Conservation (phyloP, 92 coral and sea anemone species). For the Pocillopora meandrina region DNA sequence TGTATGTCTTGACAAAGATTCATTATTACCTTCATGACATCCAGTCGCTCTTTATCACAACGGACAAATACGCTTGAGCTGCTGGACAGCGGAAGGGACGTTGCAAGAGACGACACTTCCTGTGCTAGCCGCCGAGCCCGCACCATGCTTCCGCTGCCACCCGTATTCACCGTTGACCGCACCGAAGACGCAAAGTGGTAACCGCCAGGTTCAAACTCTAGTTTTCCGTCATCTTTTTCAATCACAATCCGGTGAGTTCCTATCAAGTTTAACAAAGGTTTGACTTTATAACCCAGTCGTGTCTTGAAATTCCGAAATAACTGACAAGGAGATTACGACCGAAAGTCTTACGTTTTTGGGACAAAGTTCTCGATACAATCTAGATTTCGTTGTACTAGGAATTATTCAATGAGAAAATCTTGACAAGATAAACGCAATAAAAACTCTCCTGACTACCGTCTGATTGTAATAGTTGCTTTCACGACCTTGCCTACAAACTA, state of each 20-base stretch:
- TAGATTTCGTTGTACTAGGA: too few species aligned
- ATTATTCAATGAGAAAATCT: too few species aligned
- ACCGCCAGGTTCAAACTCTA: slow-evolving; percentile 75
- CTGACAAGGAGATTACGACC: too few species aligned
- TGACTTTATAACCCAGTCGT: too few species aligned
- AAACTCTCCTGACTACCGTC: too few species aligned
- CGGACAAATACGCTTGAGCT: slow-evolving; percentile 99
- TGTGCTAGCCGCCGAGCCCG: slow-evolving; percentile 97
- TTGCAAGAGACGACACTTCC: slow-evolving; percentile 96
- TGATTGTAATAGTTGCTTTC: too few species aligned
- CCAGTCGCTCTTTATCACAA: slow-evolving; percentile 96
- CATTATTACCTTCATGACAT: slow-evolving; percentile 91
- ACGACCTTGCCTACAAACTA: too few species aligned
- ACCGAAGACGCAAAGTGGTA: slow-evolving; percentile 92
- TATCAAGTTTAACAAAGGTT: slow-evolving; percentile 17
- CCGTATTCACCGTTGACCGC: slow-evolving; percentile 86
- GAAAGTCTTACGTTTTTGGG: too few species aligned
- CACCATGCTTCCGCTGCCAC: slow-evolving; percentile 86
- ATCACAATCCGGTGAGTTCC: slow-evolving; percentile 83
- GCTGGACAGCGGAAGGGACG: slow-evolving; percentile 94
- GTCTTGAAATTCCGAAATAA: too few species aligned
- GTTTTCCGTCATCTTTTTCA: slow-evolving; percentile 81
- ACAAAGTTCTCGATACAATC: too few species aligned
- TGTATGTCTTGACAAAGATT: too few species aligned
- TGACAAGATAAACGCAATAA: too few species aligned